Evolutionary conservation across 1,140 invertebrate species (phyloP), one percentile per base, ranked within the genome.

Genomic region (Achroia grisella): DNA sequence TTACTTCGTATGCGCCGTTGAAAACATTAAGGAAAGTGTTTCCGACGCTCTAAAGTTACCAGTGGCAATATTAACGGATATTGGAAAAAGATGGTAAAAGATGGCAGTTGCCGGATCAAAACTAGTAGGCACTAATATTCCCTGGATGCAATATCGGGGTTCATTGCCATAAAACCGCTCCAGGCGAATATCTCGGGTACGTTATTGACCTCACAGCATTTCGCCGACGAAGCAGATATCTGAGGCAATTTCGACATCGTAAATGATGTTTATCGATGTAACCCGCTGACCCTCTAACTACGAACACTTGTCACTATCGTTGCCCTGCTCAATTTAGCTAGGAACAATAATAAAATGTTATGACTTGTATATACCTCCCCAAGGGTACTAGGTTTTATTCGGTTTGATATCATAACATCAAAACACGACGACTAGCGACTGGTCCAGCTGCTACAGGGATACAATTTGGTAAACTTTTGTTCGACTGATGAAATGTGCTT

Each of bases 41-140:
- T 55, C 31, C 28, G 60, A 58, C 56, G 46, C 58, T 57, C 40
- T 59, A 54, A 62, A 73, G 65, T 71, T 67, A 64, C 60, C 43
- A 46, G 50, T 46, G 33, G 44, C 50, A 56, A 68, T 75, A 71
- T 71, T 72, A 72, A 52, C 62, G 64, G 62, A 71, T 76, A 76
- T 76, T 69, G 72, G 69, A 65, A 69, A 75, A 70, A 68, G 63
- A 75, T 67, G 64, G 64, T 64, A 58, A 66, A 70, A 69, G 57
- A 69, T 51, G 62, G 54, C 47, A 64, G 56, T 65, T 58, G 56
- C 48, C 63, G 67, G 62, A 71, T 72, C 66, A 72, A 59, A 51
- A 45, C 55, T 56, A 63, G 64, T 64, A 62, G 65, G 46, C 61
- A 65, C 63, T 76, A 76, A 76, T 76, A 76, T 66, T 65, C 59